Evolutionary conservation across 2,888 invertebrate species (phyloP).

Genomic region (Volucella inflata): DNA sequence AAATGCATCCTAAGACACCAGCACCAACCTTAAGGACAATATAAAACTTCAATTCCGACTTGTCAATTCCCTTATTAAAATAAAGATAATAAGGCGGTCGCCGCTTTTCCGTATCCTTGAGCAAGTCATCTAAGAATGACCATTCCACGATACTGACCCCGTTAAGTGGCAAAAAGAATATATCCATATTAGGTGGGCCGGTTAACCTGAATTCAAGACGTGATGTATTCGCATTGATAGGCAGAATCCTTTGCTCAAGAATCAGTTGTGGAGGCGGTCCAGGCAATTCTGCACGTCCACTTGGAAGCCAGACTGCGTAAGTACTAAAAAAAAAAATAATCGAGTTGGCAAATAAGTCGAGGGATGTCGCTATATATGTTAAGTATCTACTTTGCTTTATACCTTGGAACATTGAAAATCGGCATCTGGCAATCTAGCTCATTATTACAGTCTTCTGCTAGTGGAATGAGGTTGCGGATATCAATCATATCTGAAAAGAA

Average conservation of each 20-base stretch:
- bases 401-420: slow-evolving; percentile 81
- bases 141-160: slow-evolving; percentile 79
- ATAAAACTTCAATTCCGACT: slow-evolving; percentile 79
- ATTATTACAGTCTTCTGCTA: slow-evolving; percentile 77
- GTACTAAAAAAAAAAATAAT: slow-evolving; percentile 68
- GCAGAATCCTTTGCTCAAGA: slow-evolving; percentile 67
- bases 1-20: background rate
- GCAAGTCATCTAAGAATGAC: slow-evolving; percentile 79
- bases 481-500: slow-evolving; percentile 76
- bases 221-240: slow-evolving; percentile 47
- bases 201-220: slow-evolving; percentile 79
- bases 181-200: slow-evolving; percentile 81
- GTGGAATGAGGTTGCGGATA: slow-evolving; percentile 72
- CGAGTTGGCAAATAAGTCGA: background rate
- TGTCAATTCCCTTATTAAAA: slow-evolving; percentile 81
- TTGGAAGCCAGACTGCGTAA: slow-evolving; percentile 80
- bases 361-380: background rate
- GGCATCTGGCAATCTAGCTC: slow-evolving; percentile 81
- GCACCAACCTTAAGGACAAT: slow-evolving; percentile 79
- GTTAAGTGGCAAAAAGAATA: slow-evolving; percentile 80
- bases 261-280: slow-evolving; percentile 72
- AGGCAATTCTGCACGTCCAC: slow-evolving; percentile 77
- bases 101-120: slow-evolving; percentile 75
- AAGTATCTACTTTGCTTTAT: slow-evolving; percentile 78
- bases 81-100: slow-evolving; percentile 80